Conservation (phyloP, 2,888 invertebrate genomes). For the Orthosia cruda region DNA sequence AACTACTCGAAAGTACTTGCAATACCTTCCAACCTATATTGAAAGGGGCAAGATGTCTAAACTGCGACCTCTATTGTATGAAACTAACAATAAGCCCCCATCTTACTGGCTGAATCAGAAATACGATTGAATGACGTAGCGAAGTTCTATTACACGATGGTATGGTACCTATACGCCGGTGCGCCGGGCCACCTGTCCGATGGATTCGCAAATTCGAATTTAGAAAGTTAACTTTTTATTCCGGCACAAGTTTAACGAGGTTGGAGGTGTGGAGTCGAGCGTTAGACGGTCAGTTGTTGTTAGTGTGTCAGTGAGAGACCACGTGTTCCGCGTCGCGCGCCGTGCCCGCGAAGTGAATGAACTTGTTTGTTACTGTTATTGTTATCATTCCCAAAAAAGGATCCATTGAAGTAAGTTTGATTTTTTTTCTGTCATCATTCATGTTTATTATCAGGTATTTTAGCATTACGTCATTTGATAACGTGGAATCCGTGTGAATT, state of each 20-base stretch:
- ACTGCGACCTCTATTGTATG: conserved; percentile 61
- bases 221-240: conserved; percentile 90
- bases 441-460: conserved; percentile 37
- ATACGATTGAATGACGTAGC: conserved; percentile 46
- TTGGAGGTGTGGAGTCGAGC: conserved; percentile 73
- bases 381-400: conserved; percentile 60
- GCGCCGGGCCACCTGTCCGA: conserved; percentile 70
- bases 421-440: conserved; percentile 9
- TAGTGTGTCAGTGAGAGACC: conserved; percentile 80
- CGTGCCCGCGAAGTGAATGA: conserved; percentile 61
- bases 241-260: conserved; percentile 83
- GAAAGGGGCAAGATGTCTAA: conserved; percentile 35
- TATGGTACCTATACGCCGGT: conserved; percentile 36
- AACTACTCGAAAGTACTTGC: conserved; percentile 19
- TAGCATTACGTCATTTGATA: conserved; percentile 32
- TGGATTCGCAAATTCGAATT: conserved; percentile 85
- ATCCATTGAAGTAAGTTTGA: conserved; percentile 65
- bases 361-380: conserved; percentile 63
- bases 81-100: conserved; percentile 48
- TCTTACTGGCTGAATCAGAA: conserved; percentile 33
- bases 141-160: conserved; percentile 37
- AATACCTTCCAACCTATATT: conserved; percentile 2
- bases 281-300: conserved; percentile 85
- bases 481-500: conserved; percentile 42
- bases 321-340: conserved; percentile 72